Evolutionary conservation across 2,113 vertebrate species (phyloP).

Genomic region (Boulengeromyrus knoepffleri): DNA sequence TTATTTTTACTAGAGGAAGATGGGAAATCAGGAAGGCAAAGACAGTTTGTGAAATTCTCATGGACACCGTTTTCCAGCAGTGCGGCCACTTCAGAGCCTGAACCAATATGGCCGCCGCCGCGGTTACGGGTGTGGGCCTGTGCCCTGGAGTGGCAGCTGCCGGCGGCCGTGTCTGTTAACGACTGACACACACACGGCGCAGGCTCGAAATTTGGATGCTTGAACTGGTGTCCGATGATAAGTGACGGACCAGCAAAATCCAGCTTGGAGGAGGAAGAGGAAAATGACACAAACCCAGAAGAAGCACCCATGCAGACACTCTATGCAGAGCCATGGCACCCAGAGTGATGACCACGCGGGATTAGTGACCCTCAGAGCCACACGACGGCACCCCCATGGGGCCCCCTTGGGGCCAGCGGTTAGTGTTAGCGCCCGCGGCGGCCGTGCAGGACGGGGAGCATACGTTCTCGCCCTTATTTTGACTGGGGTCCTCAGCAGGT

Average conservation of each 20-base stretch:
- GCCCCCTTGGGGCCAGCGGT: background rate
- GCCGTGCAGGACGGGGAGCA: conserved; percentile 62
- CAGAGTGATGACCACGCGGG: background rate
- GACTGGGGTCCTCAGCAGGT: conserved; percentile 62
- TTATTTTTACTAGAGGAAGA: background rate
- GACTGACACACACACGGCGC: background rate
- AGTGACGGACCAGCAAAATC: background rate
- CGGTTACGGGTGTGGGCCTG: background rate
- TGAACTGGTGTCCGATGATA: background rate
- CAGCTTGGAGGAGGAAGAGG: background rate
- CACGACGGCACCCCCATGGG: background rate
- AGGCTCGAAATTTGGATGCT: background rate
- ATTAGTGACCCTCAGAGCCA: background rate
- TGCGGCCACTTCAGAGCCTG: background rate
- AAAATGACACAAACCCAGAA: background rate
- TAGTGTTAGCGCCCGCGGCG: conserved; percentile 7
- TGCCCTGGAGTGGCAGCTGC: background rate
- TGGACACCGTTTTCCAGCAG: background rate
- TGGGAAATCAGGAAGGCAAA: background rate
- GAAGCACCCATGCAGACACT: conserved; percentile 15
- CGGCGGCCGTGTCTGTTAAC: background rate
- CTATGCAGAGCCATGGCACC: background rate
- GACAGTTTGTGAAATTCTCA: background rate
- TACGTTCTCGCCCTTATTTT: conserved; percentile 74
- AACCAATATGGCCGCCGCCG: background rate